phyloP scores from a whole-genome alignment of 1,140 invertebrate genomes.

The Bombus consobrinus region DNA sequence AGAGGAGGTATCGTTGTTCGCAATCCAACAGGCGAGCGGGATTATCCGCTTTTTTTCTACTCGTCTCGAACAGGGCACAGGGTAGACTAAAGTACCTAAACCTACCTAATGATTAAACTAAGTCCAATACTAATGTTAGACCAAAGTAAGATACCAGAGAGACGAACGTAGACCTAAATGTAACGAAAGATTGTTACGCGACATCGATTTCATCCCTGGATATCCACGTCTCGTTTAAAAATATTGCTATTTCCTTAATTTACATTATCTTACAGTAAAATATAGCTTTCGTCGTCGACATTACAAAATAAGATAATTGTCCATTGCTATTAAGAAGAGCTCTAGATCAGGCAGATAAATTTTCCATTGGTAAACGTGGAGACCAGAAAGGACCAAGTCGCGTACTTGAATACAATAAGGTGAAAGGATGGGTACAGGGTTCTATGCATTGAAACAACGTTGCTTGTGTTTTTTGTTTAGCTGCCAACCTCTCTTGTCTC shows the following conservation, averaged over 20 bases:
- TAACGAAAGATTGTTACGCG: conserved; percentile 49
- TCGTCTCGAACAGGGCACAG: conserved; percentile 72
- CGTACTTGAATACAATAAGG: conserved; percentile 39
- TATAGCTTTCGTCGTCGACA: neutral
- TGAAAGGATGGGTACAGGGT: conserved; percentile 57
- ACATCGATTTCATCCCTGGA: conserved; percentile 30
- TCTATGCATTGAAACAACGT: conserved; percentile 80
- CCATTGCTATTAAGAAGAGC: too few species aligned
- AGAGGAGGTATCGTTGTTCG: conserved; percentile 68
- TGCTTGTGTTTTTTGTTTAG: conserved; percentile 74
- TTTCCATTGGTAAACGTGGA: neutral
- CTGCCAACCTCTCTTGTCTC: conserved; percentile 93
- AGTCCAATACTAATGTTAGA: conserved; percentile 71
- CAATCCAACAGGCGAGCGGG: conserved; percentile 76
- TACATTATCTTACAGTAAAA: neutral
- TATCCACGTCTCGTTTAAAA: conserved; percentile 1
- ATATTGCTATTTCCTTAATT: neutral
- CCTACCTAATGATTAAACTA: conserved; percentile 78
- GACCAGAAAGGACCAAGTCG: neutral
- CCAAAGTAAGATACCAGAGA: conserved; percentile 75
- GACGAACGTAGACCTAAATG: conserved; percentile 75
- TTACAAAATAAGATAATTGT: neutral
- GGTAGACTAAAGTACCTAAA: conserved; percentile 77
- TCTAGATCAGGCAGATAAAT: neutral
- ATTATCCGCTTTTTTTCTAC: conserved; percentile 72